Evolutionary conservation across 2,888 invertebrate genomes (phyloP).

Genomic region (Charanyca ferruginea): DNA sequence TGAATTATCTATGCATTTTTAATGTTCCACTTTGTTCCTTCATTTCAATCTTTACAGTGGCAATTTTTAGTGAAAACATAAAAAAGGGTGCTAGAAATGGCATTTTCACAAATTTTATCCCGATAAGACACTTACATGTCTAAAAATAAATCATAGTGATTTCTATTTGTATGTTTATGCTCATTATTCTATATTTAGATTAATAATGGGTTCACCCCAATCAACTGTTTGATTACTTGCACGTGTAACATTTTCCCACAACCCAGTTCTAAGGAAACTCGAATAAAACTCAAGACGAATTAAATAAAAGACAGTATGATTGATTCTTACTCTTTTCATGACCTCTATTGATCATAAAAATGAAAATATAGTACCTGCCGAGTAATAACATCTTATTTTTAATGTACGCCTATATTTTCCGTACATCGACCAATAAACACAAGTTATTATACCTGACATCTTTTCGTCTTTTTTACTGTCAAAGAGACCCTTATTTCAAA

Average conservation of each 20-base stretch:
- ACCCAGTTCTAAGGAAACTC: constrained; percentile 43
- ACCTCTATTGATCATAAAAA: constrained; percentile 33
- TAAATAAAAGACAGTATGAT: constrained; percentile 51
- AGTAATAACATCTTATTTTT: constrained; percentile 32
- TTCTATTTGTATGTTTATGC: constrained; percentile 22
- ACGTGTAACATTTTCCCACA: constrained; percentile 74
- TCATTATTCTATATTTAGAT: constrained; percentile 71
- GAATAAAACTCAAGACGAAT: constrained; percentile 44
- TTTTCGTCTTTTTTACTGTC: constrained; percentile 2
- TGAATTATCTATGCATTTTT: background rate
- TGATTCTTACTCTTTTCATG: constrained; percentile 50
- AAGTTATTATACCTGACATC: constrained; percentile 23
- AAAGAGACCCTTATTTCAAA: background rate
- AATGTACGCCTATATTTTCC: constrained; percentile 14
- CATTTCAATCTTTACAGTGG: constrained; percentile 1
- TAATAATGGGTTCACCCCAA: constrained; percentile 72
- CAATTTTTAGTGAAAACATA: background rate
- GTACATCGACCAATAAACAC: constrained; percentile 10
- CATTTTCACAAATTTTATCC: background rate
- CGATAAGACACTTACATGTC: constrained; percentile 7
- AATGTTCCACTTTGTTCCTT: background rate
- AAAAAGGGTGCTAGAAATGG: background rate
- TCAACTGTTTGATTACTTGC: constrained; percentile 73
- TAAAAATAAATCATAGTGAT: constrained; percentile 23
- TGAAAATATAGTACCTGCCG: constrained; percentile 27